phyloP scores from a whole-genome alignment of 2,888 invertebrate genomes.

The Arrhopalites spinosus region DNA sequence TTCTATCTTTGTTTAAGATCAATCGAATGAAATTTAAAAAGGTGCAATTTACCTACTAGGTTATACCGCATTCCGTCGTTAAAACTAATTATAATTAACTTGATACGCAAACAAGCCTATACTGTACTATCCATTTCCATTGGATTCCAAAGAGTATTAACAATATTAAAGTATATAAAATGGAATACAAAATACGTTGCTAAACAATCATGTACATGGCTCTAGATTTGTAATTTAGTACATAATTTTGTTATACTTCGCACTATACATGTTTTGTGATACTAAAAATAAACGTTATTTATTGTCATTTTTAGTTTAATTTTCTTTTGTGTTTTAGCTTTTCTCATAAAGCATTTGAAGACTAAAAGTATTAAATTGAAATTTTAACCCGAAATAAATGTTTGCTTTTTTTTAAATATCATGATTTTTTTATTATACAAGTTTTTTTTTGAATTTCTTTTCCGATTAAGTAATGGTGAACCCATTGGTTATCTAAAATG shows the following conservation, averaged over 20 bases:
- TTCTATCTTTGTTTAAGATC: background rate
- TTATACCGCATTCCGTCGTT: constrained; percentile 23
- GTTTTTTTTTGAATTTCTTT: too few species aligned
- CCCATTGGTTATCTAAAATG: too few species aligned
- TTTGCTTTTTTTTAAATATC: too few species aligned
- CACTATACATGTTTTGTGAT: constrained; percentile 23
- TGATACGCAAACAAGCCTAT: background rate
- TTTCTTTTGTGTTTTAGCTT: background rate
- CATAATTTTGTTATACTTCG: constrained; percentile 7
- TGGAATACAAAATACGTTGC: background rate
- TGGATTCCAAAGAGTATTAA: too few species aligned
- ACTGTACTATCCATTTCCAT: background rate
- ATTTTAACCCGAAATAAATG: too few species aligned
- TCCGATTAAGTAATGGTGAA: too few species aligned
- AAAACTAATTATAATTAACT: background rate
- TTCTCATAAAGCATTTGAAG: constrained; percentile 1
- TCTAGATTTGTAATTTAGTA: background rate
- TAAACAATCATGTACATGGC: background rate
- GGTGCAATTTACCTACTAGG: constrained; percentile 13
- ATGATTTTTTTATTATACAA: too few species aligned
- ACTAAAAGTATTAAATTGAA: too few species aligned
- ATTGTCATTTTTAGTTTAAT: constrained; percentile 6
- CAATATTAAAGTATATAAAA: background rate
- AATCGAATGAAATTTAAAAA: background rate
- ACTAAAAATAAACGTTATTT: background rate